These are phyloP conservation scores for Chlamydotis undulata DNA, from an alignment of 2,113 vertebrate species.

Conservation along the genomic window DNA sequence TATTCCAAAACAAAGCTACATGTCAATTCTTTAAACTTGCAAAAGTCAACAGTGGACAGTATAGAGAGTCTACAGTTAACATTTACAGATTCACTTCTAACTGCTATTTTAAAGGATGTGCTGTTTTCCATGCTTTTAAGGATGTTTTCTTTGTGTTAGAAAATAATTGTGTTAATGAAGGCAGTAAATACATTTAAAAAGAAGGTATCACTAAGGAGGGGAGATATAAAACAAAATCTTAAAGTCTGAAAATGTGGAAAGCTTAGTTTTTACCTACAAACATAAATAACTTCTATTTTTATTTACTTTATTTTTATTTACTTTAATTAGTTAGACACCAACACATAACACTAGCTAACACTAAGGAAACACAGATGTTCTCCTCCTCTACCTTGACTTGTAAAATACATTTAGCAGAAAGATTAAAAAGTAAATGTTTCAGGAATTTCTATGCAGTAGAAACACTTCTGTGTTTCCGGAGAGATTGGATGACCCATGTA, in stretches of 20 bases:
- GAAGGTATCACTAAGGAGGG: background rate
- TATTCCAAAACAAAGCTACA: background rate
- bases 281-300: conserved; percentile 15
- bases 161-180: background rate
- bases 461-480: background rate
- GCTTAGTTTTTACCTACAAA: conserved; percentile 13
- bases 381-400: background rate
- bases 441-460: background rate
- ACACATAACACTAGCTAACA: background rate
- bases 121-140: background rate
- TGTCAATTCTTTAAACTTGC: background rate
- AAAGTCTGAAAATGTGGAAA: conserved; percentile 24
- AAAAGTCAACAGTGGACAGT: background rate
- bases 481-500: background rate
- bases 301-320: conserved; percentile 41
- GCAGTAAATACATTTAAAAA: background rate
- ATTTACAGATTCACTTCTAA: background rate
- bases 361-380: background rate
- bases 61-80: background rate
- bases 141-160: background rate
- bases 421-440: background rate
- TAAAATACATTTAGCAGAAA: background rate
- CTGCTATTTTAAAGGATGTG: background rate
- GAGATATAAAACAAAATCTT: background rate
- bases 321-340: background rate